These are phyloP conservation scores for Tetranychus urticae DNA, from an alignment of 1,140 invertebrate genomes.

Conservation along the genomic window DNA sequence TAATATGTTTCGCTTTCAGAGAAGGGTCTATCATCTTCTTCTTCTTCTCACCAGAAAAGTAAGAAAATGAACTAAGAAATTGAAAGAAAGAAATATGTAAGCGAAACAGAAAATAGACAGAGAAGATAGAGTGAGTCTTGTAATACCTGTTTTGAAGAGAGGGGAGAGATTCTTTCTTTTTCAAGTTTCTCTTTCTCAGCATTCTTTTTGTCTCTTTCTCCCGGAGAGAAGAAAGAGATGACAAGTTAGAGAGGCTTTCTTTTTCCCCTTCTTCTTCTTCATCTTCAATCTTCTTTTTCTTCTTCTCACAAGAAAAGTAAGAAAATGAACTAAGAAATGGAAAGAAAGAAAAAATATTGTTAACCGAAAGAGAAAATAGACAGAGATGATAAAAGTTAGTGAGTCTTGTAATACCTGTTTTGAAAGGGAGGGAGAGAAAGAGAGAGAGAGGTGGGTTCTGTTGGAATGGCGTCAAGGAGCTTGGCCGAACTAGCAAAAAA, in stretches of 20 bases:
- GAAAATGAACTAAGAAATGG: background rate
- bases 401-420: background rate
- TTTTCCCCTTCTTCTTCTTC: no score
- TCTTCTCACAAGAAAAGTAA: background rate
- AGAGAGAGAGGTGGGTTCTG: background rate
- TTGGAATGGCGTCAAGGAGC: background rate
- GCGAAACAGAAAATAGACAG: no score
- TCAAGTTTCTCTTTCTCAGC: background rate
- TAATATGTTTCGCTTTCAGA: no score
- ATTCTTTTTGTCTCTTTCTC: background rate
- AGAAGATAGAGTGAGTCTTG: background rate
- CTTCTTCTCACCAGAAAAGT: background rate
- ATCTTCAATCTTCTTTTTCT: background rate
- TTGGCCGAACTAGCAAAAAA: background rate
- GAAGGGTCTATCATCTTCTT: background rate
- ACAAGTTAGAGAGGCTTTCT: no score
- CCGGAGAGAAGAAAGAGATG: background rate
- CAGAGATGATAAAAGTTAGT: background rate
- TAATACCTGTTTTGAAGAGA: background rate
- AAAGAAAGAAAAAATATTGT: background rate
- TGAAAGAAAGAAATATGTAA: background rate
- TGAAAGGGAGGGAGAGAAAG: background rate
- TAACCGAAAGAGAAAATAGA: no score
- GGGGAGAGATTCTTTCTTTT: background rate
- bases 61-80: background rate